Evolutionary conservation across 2,888 invertebrate genomes (phyloP).

Genomic region (Harpagoxenus sublaevis): DNA sequence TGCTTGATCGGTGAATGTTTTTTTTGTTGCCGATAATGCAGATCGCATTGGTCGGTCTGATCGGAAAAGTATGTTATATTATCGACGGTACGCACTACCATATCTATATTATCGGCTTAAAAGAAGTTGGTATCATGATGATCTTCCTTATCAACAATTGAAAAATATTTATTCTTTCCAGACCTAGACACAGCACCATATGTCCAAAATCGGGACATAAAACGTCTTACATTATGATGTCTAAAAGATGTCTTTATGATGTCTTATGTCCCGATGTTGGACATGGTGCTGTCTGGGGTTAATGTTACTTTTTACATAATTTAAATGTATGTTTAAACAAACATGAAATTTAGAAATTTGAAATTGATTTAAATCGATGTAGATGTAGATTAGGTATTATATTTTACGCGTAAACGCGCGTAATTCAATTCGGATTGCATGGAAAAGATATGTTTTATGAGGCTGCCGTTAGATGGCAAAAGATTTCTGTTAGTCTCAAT

Average conservation of each 20-base stretch:
- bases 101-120: background rate
- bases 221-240: too few species aligned
- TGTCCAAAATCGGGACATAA: too few species aligned
- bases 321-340: background rate
- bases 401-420: too few species aligned
- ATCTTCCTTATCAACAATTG: background rate
- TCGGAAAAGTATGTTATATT: background rate
- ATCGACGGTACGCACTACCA: background rate
- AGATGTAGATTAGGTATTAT: too few species aligned
- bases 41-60: background rate
- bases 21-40: constrained; percentile 27
- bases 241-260: too few species aligned
- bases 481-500: background rate
- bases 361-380: background rate
- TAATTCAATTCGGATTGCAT: too few species aligned
- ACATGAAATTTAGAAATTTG: background rate
- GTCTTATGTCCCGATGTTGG: too few species aligned
- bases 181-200: too few species aligned
- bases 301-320: background rate
- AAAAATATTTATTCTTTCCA: background rate
- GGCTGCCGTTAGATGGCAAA: constrained; percentile 1
- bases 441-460: background rate
- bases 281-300: background rate
- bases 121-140: background rate
- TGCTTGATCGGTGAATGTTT: background rate